Percentiles rank a stretch among this genome's conserved stretches.
Evolutionary conservation across 2,113 vertebrate genomes (phyloP).

Genomic region (Myotis yumanensis): DNA sequence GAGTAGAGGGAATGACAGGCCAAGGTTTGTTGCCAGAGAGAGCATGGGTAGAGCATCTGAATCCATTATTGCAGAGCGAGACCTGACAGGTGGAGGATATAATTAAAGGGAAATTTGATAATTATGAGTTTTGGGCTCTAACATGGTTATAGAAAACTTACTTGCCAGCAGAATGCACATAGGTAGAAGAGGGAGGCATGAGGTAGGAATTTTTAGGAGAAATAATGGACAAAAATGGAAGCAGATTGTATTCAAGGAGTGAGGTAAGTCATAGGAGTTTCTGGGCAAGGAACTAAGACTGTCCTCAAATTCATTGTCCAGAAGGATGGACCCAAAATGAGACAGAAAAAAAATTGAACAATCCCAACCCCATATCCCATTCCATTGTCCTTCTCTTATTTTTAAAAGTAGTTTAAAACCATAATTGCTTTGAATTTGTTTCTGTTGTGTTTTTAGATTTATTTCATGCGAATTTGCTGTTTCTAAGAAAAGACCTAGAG

Average conservation of each 20-base stretch:
- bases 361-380: background rate
- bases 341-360: background rate
- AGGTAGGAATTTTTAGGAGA: background rate
- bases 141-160: background rate
- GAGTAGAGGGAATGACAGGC: background rate
- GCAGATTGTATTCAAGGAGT: background rate
- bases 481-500: constrained; percentile 6
- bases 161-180: background rate
- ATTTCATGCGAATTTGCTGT: background rate
- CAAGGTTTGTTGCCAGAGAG: background rate
- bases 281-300: background rate
- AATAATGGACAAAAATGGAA: background rate
- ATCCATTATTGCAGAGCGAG: background rate
- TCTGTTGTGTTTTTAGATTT: constrained; percentile 61
- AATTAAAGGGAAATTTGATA: background rate
- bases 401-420: constrained; percentile 58
- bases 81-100: background rate
- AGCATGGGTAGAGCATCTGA: background rate
- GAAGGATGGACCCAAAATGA: background rate
- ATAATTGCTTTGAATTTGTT: constrained; percentile 48
- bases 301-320: background rate
- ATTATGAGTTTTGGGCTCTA: background rate
- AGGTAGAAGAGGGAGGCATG: background rate
- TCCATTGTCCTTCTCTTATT: constrained; percentile 52
- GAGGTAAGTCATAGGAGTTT: background rate